Conservation (phyloP, 2,797 vertebrate species). For the Tauraco hartlaubi region DNA sequence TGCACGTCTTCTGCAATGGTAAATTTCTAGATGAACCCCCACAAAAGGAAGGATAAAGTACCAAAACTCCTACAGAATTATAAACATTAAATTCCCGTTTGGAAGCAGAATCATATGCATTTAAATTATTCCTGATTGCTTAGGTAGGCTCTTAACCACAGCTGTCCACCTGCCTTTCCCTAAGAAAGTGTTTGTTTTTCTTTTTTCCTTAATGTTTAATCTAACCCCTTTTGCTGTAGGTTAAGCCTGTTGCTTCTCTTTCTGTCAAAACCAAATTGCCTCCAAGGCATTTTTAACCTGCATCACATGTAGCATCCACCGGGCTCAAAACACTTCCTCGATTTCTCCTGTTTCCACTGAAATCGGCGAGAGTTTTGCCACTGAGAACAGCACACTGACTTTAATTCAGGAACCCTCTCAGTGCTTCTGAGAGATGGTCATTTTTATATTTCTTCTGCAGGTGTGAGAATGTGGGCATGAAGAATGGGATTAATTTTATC, state of each 20-base stretch:
- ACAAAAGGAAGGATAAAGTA: not conserved
- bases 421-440: not conserved
- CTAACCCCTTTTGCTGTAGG: not conserved
- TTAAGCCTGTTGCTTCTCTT: not conserved
- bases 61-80: not conserved
- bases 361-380: not conserved
- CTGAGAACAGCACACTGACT: not conserved
- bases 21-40: not conserved
- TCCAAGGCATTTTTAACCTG: not conserved
- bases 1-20: not conserved
- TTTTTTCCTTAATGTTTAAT: not conserved
- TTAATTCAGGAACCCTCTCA: not conserved
- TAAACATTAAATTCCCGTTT: not conserved
- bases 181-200: not conserved
- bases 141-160: not conserved
- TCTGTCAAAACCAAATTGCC: not conserved
- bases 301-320: not conserved
- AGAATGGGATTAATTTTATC: not conserved
- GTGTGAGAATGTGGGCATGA: not conserved
- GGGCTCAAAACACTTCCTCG: not conserved
- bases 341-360: not conserved
- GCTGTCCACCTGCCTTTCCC: not conserved
- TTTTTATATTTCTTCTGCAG: not conserved
- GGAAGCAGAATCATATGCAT: not conserved
- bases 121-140: not conserved